Conservation (phyloP, 2,113 vertebrate species). For the Amblyopsis rosae region DNA sequence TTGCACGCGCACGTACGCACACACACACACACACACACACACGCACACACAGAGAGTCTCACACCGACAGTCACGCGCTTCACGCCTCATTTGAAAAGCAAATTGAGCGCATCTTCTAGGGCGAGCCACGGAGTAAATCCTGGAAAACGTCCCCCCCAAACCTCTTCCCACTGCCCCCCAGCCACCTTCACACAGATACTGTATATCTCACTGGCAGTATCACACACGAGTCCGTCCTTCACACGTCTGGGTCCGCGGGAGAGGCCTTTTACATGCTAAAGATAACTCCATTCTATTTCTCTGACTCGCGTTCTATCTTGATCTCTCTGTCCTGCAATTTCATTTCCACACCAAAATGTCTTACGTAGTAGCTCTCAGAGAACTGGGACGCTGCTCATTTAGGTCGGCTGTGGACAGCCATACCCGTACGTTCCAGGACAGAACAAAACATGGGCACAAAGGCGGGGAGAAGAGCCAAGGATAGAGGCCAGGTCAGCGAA, state of each 20-base stretch:
- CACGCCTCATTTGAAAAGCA: constrained; percentile 79
- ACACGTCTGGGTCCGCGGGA: constrained; percentile 23
- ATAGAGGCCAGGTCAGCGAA: constrained; percentile 52
- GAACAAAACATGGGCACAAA: constrained; percentile 68
- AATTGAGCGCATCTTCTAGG: constrained; percentile 74
- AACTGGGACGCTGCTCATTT: constrained; percentile 72
- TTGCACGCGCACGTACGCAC: constrained; percentile 51
- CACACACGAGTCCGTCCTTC: background rate
- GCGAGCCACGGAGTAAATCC: constrained; percentile 61
- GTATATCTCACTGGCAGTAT: constrained; percentile 18
- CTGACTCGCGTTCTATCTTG: constrained; percentile 50
- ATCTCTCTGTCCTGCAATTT: constrained; percentile 66
- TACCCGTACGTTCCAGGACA: constrained; percentile 69
- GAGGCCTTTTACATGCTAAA: constrained; percentile 55
- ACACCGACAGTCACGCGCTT: constrained; percentile 64
- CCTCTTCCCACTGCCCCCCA: background rate
- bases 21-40: constrained; percentile 34
- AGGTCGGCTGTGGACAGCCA: constrained; percentile 62
- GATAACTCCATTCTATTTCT: constrained; percentile 61
- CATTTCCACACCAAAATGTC: constrained; percentile 76
- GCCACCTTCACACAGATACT: background rate
- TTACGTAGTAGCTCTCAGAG: constrained; percentile 62
- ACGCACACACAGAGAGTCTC: constrained; percentile 51
- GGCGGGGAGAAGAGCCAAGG: constrained; percentile 51
- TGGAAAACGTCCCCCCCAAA: constrained; percentile 54